A percentile compares a stretch with the other conserved stretches of the same genome.
Conservation (phyloP, 35 echinoderm and acorn worm species). For the Apostichopus parvimensis region DNA sequence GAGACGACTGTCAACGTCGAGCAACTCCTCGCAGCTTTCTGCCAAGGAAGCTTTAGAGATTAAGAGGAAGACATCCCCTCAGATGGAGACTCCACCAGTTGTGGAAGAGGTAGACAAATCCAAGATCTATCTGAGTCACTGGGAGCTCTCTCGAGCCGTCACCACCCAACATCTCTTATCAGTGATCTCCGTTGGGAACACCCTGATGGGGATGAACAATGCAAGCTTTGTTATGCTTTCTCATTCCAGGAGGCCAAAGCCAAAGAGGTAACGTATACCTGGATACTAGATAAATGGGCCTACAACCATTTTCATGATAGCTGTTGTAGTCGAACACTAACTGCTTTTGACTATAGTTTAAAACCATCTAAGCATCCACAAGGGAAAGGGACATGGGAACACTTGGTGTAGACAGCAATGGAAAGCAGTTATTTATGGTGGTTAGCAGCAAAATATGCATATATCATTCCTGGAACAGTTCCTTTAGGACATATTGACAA, state of each 20-base stretch:
- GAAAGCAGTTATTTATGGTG: too few relatives aligned
- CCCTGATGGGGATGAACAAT: slow-evolving; percentile 98
- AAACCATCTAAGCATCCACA: too few relatives aligned
- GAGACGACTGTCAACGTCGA: slow-evolving; percentile 44
- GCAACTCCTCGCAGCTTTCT: slow-evolving; percentile 69
- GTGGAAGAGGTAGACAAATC: slow-evolving; percentile 27
- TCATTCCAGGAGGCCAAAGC: slow-evolving; percentile 76
- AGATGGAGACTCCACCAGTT: slow-evolving; percentile 6
- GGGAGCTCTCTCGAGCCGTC: slow-evolving; percentile 85
- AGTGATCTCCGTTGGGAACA: slow-evolving; percentile 93
- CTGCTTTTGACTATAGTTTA: too few relatives aligned
- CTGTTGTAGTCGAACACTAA: too few relatives aligned
- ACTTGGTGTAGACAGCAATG: too few relatives aligned
- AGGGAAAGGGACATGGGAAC: too few relatives aligned
- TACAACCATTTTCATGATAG: too few relatives aligned
- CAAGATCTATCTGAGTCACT: slow-evolving; percentile 78
- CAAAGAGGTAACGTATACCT: slow-evolving; percentile 61
- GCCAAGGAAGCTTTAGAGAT: slow-evolving; percentile 91
- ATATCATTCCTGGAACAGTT: too few relatives aligned
- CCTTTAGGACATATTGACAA: too few relatives aligned
- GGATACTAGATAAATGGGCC: too few relatives aligned
- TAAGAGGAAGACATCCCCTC: slow-evolving; percentile 65
- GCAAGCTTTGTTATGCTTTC: slow-evolving; percentile 94
- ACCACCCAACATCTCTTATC: slow-evolving; percentile 94
- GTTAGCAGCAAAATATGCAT: too few relatives aligned